A percentile compares a stretch with the other conserved stretches of the same genome.
phyloP scores from a whole-genome alignment of 2,797 vertebrate species.

The Fistularia tabacaria region DNA sequence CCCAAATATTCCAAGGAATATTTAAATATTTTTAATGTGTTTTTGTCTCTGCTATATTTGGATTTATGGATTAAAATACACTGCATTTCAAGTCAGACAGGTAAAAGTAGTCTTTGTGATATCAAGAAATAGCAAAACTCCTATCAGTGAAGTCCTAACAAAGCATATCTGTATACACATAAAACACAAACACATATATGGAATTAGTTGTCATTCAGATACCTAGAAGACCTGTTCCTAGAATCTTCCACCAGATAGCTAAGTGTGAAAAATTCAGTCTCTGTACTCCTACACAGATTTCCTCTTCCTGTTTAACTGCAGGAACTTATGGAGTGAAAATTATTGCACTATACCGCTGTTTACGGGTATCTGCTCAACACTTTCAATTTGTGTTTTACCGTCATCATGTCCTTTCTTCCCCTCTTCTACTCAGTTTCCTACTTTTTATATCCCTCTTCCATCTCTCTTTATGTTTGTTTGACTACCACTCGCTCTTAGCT shows the following conservation, averaged over 20 bases:
- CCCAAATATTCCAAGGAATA: too few species aligned
- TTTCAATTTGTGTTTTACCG: slow-evolving; percentile 46
- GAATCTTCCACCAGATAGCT: background rate
- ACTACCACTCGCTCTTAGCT: slow-evolving; percentile 16
- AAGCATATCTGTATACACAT: too few species aligned
- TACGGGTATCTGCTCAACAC: slow-evolving; percentile 16
- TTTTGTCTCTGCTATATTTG: too few species aligned
- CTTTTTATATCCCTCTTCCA: background rate
- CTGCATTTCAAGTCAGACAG: too few species aligned
- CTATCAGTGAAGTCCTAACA: too few species aligned
- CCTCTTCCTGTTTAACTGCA: slow-evolving; percentile 28
- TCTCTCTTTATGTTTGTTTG: slow-evolving; percentile 3
- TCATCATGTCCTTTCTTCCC: slow-evolving; percentile 4
- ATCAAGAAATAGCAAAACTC: too few species aligned
- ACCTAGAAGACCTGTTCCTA: too few species aligned
- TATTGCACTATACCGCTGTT: slow-evolving; percentile 26
- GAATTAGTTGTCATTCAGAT: too few species aligned
- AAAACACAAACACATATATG: too few species aligned
- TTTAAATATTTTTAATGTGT: too few species aligned
- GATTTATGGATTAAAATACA: too few species aligned
- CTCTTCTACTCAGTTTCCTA: background rate
- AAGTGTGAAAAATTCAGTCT: background rate
- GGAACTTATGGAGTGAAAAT: slow-evolving; percentile 51
- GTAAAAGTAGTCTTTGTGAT: too few species aligned
- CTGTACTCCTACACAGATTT: background rate